phyloP scores from a whole-genome alignment of 2,797 vertebrate species.

The Otolemur crassicaudatus region DNA sequence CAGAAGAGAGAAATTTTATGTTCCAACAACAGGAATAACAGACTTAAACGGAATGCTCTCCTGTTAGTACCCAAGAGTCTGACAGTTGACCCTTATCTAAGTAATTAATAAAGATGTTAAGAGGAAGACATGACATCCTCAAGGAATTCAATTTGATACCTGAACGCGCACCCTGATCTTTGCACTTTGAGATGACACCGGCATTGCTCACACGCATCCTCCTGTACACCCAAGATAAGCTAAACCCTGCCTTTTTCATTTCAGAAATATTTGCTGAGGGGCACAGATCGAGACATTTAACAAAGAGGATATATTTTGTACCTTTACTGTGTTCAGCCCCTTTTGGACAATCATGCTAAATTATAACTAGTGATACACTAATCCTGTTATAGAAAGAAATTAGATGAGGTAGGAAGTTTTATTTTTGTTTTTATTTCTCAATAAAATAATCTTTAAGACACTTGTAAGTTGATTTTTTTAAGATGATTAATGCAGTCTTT shows the following conservation, averaged over 20 bases:
- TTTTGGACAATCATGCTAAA: not conserved
- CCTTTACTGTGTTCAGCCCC: not conserved
- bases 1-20: not conserved
- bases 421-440: not conserved
- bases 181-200: not conserved
- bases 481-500: not conserved
- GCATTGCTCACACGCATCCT: not conserved
- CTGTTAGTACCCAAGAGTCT: not conserved
- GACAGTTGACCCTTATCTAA: not conserved
- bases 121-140: not conserved
- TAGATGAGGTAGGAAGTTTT: not conserved
- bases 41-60: not conserved
- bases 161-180: not conserved
- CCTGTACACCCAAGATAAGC: not conserved
- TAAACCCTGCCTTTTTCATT: not conserved
- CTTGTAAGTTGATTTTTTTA: not conserved
- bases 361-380: conserved; percentile 21
- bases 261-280: not conserved
- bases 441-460: not conserved
- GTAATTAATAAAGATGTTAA: not conserved
- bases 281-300: not conserved
- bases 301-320: not conserved
- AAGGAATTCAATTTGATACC: not conserved
- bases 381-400: not conserved
- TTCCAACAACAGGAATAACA: not conserved